Evolutionary conservation across 2,797 vertebrate genomes (phyloP).

Genomic region (Chrysocyon brachyurus): DNA sequence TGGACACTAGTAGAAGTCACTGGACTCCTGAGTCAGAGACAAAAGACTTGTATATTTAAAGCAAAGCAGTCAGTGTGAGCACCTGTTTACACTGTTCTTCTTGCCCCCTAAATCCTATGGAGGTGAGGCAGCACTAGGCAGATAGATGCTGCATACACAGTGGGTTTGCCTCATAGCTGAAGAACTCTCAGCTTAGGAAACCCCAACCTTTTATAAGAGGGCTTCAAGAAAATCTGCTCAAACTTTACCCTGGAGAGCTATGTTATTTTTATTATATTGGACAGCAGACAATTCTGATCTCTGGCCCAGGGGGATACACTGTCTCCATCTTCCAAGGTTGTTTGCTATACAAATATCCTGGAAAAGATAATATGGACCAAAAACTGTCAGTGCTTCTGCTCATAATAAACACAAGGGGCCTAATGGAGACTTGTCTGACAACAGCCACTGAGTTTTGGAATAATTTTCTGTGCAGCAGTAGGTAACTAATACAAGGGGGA

Average conservation of each 20-base stretch:
- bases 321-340: neutral
- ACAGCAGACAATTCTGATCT: neutral
- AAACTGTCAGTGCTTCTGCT: neutral
- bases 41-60: neutral
- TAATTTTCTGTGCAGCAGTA: neutral
- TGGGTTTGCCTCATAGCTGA: neutral
- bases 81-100: neutral
- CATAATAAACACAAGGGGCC: neutral
- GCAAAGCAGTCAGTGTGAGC: neutral
- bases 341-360: neutral
- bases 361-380: neutral
- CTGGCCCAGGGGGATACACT: neutral
- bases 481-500: neutral
- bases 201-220: neutral
- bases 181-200: neutral
- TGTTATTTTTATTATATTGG: neutral
- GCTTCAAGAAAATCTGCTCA: constrained; percentile 19
- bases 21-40: neutral
- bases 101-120: neutral
- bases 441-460: neutral
- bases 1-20: neutral
- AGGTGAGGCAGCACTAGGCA: neutral
- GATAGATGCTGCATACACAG: too few species aligned
- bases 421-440: neutral
- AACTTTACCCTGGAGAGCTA: neutral